Base-by-base conservation (phyloP, 1,140 invertebrate genomes). In the Leguminivora glycinivorella region DNA sequence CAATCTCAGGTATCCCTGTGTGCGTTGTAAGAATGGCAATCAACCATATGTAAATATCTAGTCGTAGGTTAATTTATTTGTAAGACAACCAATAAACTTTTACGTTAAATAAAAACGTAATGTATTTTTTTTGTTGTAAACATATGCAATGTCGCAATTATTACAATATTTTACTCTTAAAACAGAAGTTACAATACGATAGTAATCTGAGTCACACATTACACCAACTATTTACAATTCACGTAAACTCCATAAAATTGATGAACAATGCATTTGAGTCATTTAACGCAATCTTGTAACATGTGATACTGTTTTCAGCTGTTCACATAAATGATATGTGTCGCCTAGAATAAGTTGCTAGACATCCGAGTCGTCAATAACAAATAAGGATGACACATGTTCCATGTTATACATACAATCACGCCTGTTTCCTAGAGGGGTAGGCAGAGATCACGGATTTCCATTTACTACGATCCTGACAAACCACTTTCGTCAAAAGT, bases 231-330 rank as follows among this genome's bases (percentile, higher is more conserved):
- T 52, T 52, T 19, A 52, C 47, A 22, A 1, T 52, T 52, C 22
- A 52, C 43, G 47, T 52, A 22, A 52, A 19, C 47, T 52, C 47
- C 58, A 63, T 63, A 29, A 63, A 63, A 63, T 63, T 63, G 58
- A 63, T 63, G 26, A 63, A 60, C 56, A 60, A 63, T 63, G 26
- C 58, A 29, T 31, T 63, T 63, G 58, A 63, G 26, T 63, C 58
- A 63, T 60, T 31, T 63, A 34, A 63, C 26, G 26, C 14, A 63
- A 63, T 63, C 26, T 63, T 29, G 56, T 26, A 52, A 22, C 17
- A n/a, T 52, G 14, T 10, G 47, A 52, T 52, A 63, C 58, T 1
- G 19, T 6, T 63, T 29, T 17, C 58, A 63, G 26, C 58, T 34
- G 29, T 29, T 29, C 25, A 60, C 31, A 29, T 29, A 63, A 31